phyloP scores from a whole-genome alignment of 2,797 vertebrate species.

The Arrhamphus sclerolepis region DNA sequence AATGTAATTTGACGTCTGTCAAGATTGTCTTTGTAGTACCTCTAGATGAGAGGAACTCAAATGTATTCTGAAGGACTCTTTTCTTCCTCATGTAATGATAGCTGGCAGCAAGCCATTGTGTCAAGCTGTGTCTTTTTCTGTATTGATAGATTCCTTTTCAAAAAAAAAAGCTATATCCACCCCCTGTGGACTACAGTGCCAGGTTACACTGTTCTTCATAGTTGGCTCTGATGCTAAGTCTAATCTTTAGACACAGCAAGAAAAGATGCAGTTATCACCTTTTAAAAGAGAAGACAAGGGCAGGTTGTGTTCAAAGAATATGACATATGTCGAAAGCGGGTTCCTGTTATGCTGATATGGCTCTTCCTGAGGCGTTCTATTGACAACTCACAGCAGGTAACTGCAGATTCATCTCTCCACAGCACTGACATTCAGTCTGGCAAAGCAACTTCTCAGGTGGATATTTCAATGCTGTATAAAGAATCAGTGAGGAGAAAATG shows the following conservation, averaged over 20 bases:
- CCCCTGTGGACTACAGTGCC: constrained; percentile 51
- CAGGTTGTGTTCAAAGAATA: constrained; percentile 55
- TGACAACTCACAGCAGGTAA: constrained; percentile 72
- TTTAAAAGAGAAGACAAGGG: constrained; percentile 64
- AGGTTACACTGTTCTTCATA: constrained; percentile 53
- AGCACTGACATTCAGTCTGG: constrained; percentile 54
- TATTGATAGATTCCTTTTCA: constrained; percentile 72
- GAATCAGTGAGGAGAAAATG: constrained; percentile 27
- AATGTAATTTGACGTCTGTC: constrained; percentile 17
- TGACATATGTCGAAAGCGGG: constrained; percentile 66
- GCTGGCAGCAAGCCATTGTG: constrained; percentile 70
- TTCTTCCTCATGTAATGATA: constrained; percentile 70
- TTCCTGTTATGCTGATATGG: constrained; percentile 65
- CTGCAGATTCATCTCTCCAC: constrained; percentile 65
- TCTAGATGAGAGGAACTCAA: constrained; percentile 47
- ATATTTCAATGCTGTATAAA: constrained; percentile 29
- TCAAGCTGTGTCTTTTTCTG: constrained; percentile 69
- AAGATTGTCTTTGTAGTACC: constrained; percentile 36
- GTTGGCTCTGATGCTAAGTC: constrained; percentile 56
- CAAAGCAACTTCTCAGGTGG: constrained; percentile 38
- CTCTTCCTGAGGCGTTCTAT: constrained; percentile 62
- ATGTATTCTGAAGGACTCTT: constrained; percentile 56
- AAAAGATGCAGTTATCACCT: constrained; percentile 44
- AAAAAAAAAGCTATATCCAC: constrained; percentile 65
- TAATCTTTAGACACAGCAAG: constrained; percentile 64